Evolutionary conservation across 1,140 invertebrate species (phyloP).

Genomic region (Belonocnema kinseyi): DNA sequence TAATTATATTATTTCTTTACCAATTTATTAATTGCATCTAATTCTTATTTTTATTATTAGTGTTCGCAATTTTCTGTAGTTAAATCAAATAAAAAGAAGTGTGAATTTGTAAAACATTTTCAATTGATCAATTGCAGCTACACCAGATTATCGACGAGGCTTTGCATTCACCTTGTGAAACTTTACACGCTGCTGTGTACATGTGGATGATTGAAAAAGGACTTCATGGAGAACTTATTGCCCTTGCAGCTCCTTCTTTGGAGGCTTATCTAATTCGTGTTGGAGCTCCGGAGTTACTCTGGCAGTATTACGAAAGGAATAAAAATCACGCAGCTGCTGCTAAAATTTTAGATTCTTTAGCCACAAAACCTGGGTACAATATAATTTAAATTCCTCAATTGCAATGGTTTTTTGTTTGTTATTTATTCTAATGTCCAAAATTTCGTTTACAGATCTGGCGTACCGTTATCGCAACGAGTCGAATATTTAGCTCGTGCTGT

Average conservation of each 20-base stretch:
- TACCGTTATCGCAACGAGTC: constrained; percentile 84
- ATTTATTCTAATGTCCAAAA: not conserved
- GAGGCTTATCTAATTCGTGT: constrained; percentile 87
- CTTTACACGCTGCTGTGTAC: constrained; percentile 93
- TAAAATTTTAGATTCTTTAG: constrained; percentile 90
- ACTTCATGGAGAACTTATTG: constrained; percentile 85
- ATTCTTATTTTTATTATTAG: too few relatives aligned
- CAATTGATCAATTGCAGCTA: constrained; percentile 54
- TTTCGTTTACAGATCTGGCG: constrained; percentile 74
- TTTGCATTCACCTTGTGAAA: constrained; percentile 84
- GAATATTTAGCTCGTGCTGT: constrained; percentile 96
- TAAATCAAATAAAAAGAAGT: constrained; percentile 1
- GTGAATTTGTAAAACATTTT: not conserved
- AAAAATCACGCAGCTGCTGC: constrained; percentile 95
- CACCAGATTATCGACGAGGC: constrained; percentile 74
- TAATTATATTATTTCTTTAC: too few relatives aligned
- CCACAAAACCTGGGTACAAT: constrained; percentile 85
- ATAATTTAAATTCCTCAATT: not conserved
- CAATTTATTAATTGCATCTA: too few relatives aligned
- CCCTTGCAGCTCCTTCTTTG: constrained; percentile 86
- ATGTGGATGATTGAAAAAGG: constrained; percentile 93
- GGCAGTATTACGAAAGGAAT: constrained; percentile 97
- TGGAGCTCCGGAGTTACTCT: constrained; percentile 89
- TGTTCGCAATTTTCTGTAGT: too few relatives aligned
- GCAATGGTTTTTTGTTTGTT: not conserved